Base-by-base conservation (phyloP, 2,888 invertebrate genomes). In the Chironomus riparius region DNA sequence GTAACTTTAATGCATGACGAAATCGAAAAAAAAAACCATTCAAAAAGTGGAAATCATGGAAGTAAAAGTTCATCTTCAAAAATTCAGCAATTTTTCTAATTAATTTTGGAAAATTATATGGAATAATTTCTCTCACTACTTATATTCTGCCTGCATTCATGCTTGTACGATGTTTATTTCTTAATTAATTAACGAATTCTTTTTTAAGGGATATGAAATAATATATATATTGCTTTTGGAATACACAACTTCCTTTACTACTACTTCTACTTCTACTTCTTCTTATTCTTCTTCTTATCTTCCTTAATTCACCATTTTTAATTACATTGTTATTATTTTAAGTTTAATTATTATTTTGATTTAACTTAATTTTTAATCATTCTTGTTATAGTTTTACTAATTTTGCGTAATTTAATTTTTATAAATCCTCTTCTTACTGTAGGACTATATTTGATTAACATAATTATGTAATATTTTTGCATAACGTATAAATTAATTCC, bases 91-190 rank as follows among this genome's bases (percentile, higher is more conserved):
- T 38, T 1, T 38, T 38, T 38, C 38, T 38, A 38, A 38, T 38
- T 38, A 38, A 38, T 38, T 38, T 38, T 38, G 38, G 38, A 38
- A 38, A 38, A 38, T 28, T 28, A 4, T 28, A 28, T 28, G 28
- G 28, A 28, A 28, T 28, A 28, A 28, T 15, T 56, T 56, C 56
- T 56, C 56, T 56, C 56, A 15, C 18, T 56, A 56, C 15, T 56
- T 56, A 50, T 50, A 50, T 15, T 56, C 56, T 70, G 70, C 70
- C 70, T 70, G 70, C 70, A 47, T 47, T 70, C 38, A 28, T 70
- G 70, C 70, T 70, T 70, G 70, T 56, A 56, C 56, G 56, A 56
- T 56, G 56, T 56, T 56, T 56, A 38, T 38, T 38, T 38, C 38
- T 10, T 38, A 56, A 56, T 56, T 18, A 56, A 56, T n/a, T 50